These are phyloP conservation scores for Prunella himalayana DNA, from an alignment of 2,113 vertebrate genomes.

Conservation along the genomic window DNA sequence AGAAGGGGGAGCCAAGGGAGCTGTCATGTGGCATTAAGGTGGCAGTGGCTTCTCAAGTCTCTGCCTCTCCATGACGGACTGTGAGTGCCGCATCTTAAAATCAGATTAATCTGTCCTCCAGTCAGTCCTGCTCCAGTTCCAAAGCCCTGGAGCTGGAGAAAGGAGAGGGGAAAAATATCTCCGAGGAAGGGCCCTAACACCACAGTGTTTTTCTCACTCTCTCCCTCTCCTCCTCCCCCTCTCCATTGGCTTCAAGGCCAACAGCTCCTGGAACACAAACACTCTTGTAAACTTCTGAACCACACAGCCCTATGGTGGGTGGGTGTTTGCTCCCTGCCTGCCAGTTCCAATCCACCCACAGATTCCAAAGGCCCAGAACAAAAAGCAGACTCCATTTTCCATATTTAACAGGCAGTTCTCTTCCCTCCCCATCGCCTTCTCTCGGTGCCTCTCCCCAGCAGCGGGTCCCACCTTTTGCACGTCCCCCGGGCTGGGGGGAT, in stretches of 20 bases:
- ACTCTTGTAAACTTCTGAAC: slow-evolving; percentile 71
- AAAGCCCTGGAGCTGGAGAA: slow-evolving; percentile 29
- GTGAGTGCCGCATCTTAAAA: background rate
- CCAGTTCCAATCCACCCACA: slow-evolving; percentile 68
- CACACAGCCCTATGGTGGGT: slow-evolving; percentile 64
- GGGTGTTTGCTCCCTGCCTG: slow-evolving; percentile 69
- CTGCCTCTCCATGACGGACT: background rate
- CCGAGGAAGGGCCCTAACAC: slow-evolving; percentile 52
- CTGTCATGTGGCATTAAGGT: background rate
- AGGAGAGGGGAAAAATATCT: slow-evolving; percentile 36
- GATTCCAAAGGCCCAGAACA: slow-evolving; percentile 65
- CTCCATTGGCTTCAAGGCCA: slow-evolving; percentile 62
- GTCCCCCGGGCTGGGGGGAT: background rate
- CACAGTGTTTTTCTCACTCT: slow-evolving; percentile 57
- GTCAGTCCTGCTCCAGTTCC: background rate
- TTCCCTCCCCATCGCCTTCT: background rate
- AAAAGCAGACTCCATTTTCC: slow-evolving; percentile 63
- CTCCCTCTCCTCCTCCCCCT: slow-evolving; percentile 42
- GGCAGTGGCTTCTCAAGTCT: background rate
- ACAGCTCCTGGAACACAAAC: slow-evolving; percentile 65
- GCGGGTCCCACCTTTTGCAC: background rate
- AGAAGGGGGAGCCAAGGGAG: background rate
- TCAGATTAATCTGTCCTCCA: background rate
- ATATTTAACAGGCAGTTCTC: slow-evolving; percentile 16
- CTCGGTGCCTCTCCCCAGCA: background rate